These are phyloP conservation scores for Cremastinae sp. DNA, from an alignment of 2,888 invertebrate genomes.

Conservation along the genomic window DNA sequence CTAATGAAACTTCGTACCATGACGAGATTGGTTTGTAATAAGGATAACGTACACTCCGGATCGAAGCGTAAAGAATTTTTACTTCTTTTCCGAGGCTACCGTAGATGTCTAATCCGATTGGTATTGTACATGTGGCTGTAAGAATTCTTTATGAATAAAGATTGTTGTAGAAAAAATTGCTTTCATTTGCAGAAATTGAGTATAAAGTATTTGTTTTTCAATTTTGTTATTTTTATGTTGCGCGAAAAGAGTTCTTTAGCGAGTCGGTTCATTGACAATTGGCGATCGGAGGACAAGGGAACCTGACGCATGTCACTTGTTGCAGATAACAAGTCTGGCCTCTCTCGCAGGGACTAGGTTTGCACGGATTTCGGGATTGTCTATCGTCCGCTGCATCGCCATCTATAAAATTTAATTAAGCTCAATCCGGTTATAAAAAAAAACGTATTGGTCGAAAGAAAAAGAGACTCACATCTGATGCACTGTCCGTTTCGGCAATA, in stretches of 20 bases:
- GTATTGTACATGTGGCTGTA: conserved; percentile 79
- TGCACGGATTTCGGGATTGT: conserved; percentile 35
- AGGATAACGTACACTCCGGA: conserved; percentile 73
- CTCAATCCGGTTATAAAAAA: neutral
- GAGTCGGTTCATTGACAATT: conserved; percentile 12
- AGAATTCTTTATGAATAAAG: conserved; percentile 79
- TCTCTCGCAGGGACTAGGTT: neutral
- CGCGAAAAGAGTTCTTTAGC: neutral
- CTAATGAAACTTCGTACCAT: conserved; percentile 72
- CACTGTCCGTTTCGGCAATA: conserved; percentile 54
- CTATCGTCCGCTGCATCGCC: conserved; percentile 42
- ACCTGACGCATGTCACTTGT: conserved; percentile 39
- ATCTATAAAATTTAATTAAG: conserved; percentile 21
- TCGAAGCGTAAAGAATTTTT: conserved; percentile 70
- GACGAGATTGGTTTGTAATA: conserved; percentile 75
- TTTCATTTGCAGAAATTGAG: neutral
- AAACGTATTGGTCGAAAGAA: conserved; percentile 1
- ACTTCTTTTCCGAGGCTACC: conserved; percentile 70
- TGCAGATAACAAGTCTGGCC: conserved; percentile 34
- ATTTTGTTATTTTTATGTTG: neutral
- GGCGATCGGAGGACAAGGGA: conserved; percentile 42
- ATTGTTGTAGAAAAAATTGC: conserved; percentile 76
- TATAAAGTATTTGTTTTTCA: neutral
- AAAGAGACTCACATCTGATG: conserved; percentile 48
- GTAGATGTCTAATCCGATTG: conserved; percentile 75